A percentile compares a stretch with the other conserved stretches of the same genome.
phyloP scores from a whole-genome alignment of 2,113 vertebrate genomes.

The Sinosuthora webbiana region DNA sequence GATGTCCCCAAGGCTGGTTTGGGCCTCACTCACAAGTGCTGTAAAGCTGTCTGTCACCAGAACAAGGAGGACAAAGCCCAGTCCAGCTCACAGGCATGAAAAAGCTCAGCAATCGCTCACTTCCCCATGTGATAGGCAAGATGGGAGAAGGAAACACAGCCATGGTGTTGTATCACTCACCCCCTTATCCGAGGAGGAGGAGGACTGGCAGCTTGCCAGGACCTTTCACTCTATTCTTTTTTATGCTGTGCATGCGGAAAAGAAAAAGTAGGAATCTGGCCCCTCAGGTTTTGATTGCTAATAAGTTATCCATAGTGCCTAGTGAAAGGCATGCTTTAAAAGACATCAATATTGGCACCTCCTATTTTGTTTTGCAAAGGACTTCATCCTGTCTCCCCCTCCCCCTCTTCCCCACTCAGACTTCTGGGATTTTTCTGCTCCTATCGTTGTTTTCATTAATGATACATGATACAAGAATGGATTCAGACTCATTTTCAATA shows the following conservation, averaged over 20 bases:
- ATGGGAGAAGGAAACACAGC: neutral
- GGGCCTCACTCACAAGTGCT: neutral
- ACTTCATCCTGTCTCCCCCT: neutral
- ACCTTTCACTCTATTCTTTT: neutral
- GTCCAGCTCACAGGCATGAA: neutral
- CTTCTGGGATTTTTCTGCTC: neutral
- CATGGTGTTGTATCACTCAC: neutral
- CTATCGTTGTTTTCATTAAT: neutral
- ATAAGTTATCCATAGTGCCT: neutral
- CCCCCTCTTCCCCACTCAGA: neutral
- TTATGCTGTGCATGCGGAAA: neutral
- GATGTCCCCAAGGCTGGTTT: neutral
- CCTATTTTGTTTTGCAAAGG: slow-evolving; percentile 24
- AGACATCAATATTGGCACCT: neutral
- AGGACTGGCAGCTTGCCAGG: neutral
- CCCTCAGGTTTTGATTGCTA: neutral
- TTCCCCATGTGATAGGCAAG: neutral
- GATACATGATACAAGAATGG: neutral
- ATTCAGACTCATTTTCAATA: neutral
- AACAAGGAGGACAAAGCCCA: neutral
- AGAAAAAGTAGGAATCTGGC: neutral
- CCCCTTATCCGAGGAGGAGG: neutral
- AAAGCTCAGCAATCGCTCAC: neutral
- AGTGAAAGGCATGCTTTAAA: neutral
- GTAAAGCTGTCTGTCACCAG: neutral